Evolutionary conservation across 2,888 invertebrate species (phyloP).

Genomic region (Drosophila sordidula): DNA sequence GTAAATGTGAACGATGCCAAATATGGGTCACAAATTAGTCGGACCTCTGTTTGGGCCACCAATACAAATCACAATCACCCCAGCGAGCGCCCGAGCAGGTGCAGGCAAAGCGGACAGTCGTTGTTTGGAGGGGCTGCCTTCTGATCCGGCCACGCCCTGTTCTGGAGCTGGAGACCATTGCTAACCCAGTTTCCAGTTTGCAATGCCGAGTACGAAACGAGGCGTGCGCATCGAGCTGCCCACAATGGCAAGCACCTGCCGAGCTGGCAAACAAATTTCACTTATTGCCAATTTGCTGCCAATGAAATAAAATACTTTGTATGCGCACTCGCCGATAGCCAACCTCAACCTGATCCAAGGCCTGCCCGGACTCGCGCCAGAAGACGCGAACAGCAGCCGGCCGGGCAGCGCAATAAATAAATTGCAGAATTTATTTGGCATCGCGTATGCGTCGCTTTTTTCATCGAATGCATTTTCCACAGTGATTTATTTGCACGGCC

Average conservation of each 20-base stretch:
- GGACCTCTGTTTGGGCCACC: not conserved
- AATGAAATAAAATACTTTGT: constrained; percentile 76
- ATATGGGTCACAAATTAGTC: constrained; percentile 50
- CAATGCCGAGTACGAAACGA: constrained; percentile 11
- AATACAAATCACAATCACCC: not conserved
- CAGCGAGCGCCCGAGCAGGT: constrained; percentile 32
- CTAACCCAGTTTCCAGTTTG: constrained; percentile 66
- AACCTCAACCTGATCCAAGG: constrained; percentile 32
- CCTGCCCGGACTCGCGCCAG: constrained; percentile 3
- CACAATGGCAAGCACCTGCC: constrained; percentile 58
- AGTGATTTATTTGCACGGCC: constrained; percentile 71
- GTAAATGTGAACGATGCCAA: constrained; percentile 51
- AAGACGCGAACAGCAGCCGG: constrained; percentile 53
- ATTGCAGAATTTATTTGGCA: constrained; percentile 77
- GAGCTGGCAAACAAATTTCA: constrained; percentile 74
- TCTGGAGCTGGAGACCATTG: constrained; percentile 19
- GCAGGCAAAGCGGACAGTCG: constrained; percentile 9
- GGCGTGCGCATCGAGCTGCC: constrained; percentile 5
- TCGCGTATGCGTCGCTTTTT: constrained; percentile 77
- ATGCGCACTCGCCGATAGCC: constrained; percentile 64
- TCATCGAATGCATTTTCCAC: constrained; percentile 77
- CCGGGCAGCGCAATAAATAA: constrained; percentile 68
- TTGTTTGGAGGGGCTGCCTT: constrained; percentile 42
- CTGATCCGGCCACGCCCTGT: constrained; percentile 46
- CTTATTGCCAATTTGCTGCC: constrained; percentile 78